These are phyloP conservation scores for Mellivora capensis DNA, from an alignment of 2,113 vertebrate genomes.

Conservation along the genomic window DNA sequence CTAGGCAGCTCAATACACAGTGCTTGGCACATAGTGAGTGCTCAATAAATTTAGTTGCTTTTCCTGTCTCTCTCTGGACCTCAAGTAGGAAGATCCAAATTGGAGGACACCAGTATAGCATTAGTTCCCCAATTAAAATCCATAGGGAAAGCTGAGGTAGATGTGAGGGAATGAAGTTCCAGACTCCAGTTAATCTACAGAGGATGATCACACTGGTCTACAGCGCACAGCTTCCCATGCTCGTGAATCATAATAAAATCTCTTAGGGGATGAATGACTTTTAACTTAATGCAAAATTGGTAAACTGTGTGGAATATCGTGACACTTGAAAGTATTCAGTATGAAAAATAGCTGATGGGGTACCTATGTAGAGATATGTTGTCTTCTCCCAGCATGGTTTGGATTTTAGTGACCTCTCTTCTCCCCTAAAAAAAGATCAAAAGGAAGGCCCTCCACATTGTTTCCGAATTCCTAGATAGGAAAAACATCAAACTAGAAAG, in stretches of 20 bases:
- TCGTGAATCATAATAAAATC: neutral
- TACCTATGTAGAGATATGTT: neutral
- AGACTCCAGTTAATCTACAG: neutral
- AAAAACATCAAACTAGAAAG: neutral
- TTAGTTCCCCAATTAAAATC: neutral
- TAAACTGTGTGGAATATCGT: neutral
- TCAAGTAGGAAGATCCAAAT: constrained; percentile 10
- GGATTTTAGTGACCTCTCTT: neutral
- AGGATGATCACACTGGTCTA: neutral
- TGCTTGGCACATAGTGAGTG: constrained; percentile 50
- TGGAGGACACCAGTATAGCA: neutral
- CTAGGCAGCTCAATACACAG: constrained; percentile 50
- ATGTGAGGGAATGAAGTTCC: neutral
- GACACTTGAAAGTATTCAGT: neutral
- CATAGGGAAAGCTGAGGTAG: neutral
- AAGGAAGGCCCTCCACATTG: neutral
- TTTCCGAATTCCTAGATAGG: neutral
- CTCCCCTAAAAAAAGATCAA: neutral
- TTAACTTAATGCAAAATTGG: constrained; percentile 13
- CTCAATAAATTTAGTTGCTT: constrained; percentile 65
- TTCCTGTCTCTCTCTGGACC: constrained; percentile 31
- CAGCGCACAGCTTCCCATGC: neutral
- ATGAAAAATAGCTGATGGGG: neutral
- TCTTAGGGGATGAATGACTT: neutral
- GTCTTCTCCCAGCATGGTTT: neutral